Evolutionary conservation across 2,888 invertebrate genomes (phyloP).

Genomic region (Rhamphomyia laevipes): DNA sequence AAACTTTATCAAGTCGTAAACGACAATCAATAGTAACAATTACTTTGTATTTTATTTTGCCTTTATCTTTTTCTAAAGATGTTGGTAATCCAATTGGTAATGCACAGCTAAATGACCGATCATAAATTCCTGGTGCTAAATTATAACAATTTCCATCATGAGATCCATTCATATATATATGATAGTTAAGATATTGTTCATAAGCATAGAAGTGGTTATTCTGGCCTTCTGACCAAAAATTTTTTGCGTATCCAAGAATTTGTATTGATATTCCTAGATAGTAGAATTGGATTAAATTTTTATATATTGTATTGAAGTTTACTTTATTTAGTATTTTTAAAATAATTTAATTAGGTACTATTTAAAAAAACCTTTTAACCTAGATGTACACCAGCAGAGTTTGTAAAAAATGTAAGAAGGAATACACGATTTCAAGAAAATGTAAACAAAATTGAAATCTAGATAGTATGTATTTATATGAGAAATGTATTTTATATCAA

Average conservation of each 20-base stretch:
- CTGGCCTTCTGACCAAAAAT: constrained; percentile 26
- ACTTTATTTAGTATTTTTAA: too few relatives aligned
- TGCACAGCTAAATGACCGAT: constrained; percentile 64
- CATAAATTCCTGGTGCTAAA: constrained; percentile 53
- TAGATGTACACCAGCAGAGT: too few relatives aligned
- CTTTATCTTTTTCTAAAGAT: constrained; percentile 61
- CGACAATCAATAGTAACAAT: constrained; percentile 69
- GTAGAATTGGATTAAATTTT: too few relatives aligned
- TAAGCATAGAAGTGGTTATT: constrained; percentile 25
- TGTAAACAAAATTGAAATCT: too few relatives aligned
- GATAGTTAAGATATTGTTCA: constrained; percentile 29
- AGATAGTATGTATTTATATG: too few relatives aligned
- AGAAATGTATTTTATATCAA: too few relatives aligned
- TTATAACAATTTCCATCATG: constrained; percentile 51
- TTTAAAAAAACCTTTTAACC: too few relatives aligned
- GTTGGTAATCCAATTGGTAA: constrained; percentile 51
- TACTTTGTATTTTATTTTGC: constrained; percentile 65
- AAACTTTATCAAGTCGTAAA: constrained; percentile 74
- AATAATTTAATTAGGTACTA: too few relatives aligned
- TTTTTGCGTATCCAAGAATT: constrained; percentile 27
- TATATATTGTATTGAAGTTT: too few relatives aligned
- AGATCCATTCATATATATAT: constrained; percentile 20
- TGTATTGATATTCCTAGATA: not conserved
- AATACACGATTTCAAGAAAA: too few relatives aligned
- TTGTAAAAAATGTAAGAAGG: too few relatives aligned